These are phyloP conservation scores for Drosophila kokeensis DNA, from an alignment of 2,888 invertebrate genomes.

Conservation along the genomic window DNA sequence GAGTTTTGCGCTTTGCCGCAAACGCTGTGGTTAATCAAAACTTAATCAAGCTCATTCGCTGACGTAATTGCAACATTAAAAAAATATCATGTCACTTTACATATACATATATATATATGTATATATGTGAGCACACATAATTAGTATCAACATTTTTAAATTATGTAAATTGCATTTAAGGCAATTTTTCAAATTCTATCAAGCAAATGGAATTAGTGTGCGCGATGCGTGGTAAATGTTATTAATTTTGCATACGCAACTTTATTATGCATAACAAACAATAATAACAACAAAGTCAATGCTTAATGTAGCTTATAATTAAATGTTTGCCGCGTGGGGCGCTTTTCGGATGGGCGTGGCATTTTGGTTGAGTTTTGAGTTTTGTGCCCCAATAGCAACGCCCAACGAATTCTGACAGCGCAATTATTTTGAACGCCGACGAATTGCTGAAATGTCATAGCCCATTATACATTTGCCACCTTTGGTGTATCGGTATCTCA, in stretches of 20 bases:
- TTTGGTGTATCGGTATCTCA: slow-evolving; percentile 14
- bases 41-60: slow-evolving; percentile 37
- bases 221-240: slow-evolving; percentile 68
- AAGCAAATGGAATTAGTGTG: slow-evolving; percentile 67
- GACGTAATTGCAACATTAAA: slow-evolving; percentile 48
- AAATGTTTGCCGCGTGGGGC: slow-evolving; percentile 53
- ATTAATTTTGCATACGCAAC: slow-evolving; percentile 78
- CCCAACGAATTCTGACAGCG: slow-evolving; percentile 72
- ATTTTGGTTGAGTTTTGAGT: not conserved
- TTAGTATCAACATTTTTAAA: slow-evolving; percentile 33
- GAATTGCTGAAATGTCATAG: slow-evolving; percentile 56
- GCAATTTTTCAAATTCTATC: slow-evolving; percentile 65
- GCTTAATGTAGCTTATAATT: slow-evolving; percentile 78
- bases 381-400: slow-evolving; percentile 32
- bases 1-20: not conserved
- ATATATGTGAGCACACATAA: slow-evolving; percentile 14
- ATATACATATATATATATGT: not conserved
- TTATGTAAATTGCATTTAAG: slow-evolving; percentile 74
- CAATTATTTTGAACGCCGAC: slow-evolving; percentile 72
- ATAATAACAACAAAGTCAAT: slow-evolving; percentile 46
- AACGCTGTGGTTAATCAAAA: slow-evolving; percentile 10
- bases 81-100: slow-evolving; percentile 44
- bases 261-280: slow-evolving; percentile 73
- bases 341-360: not conserved
- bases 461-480: slow-evolving; percentile 14